Evolutionary conservation across 1,140 invertebrate genomes (phyloP), one percentile per base, ranked within the genome.

Genomic region (Bombyx mori): DNA sequence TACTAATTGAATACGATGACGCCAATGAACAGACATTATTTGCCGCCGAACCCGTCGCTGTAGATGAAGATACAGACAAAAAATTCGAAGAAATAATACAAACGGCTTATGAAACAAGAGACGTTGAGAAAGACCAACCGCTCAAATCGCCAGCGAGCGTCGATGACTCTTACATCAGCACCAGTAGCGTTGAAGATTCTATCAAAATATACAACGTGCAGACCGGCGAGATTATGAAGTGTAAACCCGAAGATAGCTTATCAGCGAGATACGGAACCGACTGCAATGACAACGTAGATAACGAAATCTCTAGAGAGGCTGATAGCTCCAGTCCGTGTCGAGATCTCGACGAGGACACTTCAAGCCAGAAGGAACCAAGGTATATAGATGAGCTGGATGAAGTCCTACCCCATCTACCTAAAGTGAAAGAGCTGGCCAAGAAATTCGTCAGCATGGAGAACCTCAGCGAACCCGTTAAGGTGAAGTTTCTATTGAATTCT

Each of bases 121-220:
- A 56, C 59, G 57, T 57, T 68, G 56, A 65, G 68, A 47, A 51
- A 5, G 52, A 61, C 26, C 75, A 77, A 62, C 62, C 62, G 35
- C 61, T 72, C 35, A 81, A 79, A 62, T 80, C 79, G 12, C 73
- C 80, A 46, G 63, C 64, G 26, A 82, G 72, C 57, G 63, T 77
- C 35, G 80, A 78, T 57, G 71, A 76, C 52, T 82, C 78, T 35
- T 74, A 76, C 54, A 62, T 82, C 55, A 88, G 83, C 57, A 75
- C 86, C 0, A 89, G 87, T 58, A 86, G 84, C 67, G 66, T 86
- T 43, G 88, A 88, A 63, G 88, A 89, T 62, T 82, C 81, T 26
- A 86, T 86, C 54, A 88, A 88, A 79, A 85, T 89, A 64, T 89
- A 89, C 61, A 89, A 89, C 54, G 75, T 89, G 45, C 79, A 84